phyloP scores from a whole-genome alignment of 2,113 vertebrate species.

The Corythornis vintsioides region DNA sequence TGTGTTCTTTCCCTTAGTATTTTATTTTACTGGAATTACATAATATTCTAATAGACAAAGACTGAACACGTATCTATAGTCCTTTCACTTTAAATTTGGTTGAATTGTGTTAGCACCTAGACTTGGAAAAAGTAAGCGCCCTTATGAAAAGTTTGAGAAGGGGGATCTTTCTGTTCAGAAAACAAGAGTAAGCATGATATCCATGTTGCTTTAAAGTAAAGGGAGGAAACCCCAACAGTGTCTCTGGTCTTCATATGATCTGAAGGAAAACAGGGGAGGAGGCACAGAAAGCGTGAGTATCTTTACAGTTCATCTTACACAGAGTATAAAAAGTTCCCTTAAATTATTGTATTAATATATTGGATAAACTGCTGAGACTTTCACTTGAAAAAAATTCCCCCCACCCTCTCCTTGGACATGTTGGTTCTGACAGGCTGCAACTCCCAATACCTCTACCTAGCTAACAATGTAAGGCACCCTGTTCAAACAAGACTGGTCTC shows the following conservation, averaged over 20 bases:
- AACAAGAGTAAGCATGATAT: not conserved
- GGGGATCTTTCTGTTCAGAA: not conserved
- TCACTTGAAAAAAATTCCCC: not conserved
- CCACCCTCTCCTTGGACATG: not conserved
- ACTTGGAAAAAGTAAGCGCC: not conserved
- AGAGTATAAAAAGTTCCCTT: not conserved
- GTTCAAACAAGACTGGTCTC: constrained; percentile 70
- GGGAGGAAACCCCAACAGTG: not conserved
- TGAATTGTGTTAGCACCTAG: not conserved
- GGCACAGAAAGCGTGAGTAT: not conserved
- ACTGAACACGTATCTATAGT: not conserved
- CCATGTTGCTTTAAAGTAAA: not conserved
- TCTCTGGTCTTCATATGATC: not conserved
- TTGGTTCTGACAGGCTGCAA: constrained; percentile 56
- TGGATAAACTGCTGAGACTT: not conserved
- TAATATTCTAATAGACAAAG: not conserved
- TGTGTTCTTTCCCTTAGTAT: not conserved
- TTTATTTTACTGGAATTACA: not conserved
- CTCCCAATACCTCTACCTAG: constrained; percentile 20
- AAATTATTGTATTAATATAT: not conserved
- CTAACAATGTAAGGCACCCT: constrained; percentile 40
- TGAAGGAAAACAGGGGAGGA: not conserved
- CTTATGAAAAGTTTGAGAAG: not conserved
- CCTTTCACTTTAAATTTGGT: not conserved
- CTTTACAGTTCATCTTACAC: not conserved